These are phyloP conservation scores for Hetaerina americana DNA, from an alignment of 1,140 invertebrate species.

Conservation along the genomic window DNA sequence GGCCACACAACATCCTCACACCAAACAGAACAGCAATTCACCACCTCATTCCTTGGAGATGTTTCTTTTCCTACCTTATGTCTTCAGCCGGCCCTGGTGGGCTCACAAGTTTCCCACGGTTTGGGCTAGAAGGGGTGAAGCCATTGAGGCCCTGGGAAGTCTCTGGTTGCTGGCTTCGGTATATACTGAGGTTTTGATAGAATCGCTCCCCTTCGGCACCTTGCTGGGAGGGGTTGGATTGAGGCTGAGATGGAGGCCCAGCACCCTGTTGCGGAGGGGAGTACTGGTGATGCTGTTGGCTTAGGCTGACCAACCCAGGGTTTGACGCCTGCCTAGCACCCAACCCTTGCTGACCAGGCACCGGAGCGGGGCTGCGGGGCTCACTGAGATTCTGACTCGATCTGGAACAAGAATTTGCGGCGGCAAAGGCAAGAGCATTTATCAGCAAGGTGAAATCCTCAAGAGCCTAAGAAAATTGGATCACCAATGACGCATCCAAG, in stretches of 20 bases:
- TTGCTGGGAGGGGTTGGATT: slow-evolving; percentile 11
- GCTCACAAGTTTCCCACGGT: slow-evolving; percentile 16
- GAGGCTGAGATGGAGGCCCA: background rate
- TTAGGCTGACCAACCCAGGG: slow-evolving; percentile 31
- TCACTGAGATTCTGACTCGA: slow-evolving; percentile 45
- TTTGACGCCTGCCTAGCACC: slow-evolving; percentile 35
- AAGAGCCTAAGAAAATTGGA: no score
- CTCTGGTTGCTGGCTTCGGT: slow-evolving; percentile 47
- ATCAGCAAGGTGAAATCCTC: no score
- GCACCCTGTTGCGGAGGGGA: slow-evolving; percentile 8
- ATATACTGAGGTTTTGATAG: slow-evolving; percentile 74
- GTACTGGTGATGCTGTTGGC: slow-evolving; percentile 20
- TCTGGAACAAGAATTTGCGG: slow-evolving; percentile 26
- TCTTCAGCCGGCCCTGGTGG: slow-evolving; percentile 13
- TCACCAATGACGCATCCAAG: no score
- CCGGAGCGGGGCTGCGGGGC: slow-evolving; percentile 25
- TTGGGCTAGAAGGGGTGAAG: slow-evolving; percentile 10
- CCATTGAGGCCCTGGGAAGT: slow-evolving; percentile 3
- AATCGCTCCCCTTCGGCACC: slow-evolving; percentile 45
- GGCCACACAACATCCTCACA: no score
- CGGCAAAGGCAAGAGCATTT: no score
- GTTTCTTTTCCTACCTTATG: no score
- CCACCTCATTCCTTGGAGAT: no score
- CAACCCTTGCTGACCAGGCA: slow-evolving; percentile 29
- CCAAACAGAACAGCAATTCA: no score